Conservation (phyloP, 2,888 invertebrate genomes). For the Labia minor region DNA sequence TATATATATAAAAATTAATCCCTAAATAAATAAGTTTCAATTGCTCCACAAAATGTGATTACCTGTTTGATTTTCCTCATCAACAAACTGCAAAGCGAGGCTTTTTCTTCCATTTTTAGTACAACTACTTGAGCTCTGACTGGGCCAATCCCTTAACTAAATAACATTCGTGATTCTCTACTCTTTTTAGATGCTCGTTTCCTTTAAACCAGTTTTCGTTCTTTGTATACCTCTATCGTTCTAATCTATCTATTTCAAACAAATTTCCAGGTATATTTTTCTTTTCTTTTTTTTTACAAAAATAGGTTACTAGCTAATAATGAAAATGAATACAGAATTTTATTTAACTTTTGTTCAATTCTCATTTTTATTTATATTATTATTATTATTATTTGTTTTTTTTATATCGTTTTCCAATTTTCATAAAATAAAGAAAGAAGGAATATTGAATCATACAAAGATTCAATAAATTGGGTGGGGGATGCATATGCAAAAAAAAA, state of each 20-base stretch:
- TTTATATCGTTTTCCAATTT: no score
- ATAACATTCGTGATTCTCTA: background rate
- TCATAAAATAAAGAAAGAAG: no score
- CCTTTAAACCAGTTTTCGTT: background rate
- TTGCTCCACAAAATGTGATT: background rate
- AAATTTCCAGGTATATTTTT: background rate
- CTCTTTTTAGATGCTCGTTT: background rate
- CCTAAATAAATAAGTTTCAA: background rate
- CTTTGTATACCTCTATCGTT: background rate
- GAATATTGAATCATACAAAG: no score
- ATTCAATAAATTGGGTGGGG: no score
- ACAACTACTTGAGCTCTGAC: background rate
- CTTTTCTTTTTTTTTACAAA: background rate
- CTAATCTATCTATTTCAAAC: background rate
- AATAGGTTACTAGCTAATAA: no score
- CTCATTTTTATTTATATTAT: no score
- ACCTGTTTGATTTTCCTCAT: slow-evolving; percentile 1
- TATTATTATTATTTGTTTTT: no score
- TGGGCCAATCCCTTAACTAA: background rate
- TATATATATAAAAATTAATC: no score
- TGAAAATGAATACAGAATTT: no score
- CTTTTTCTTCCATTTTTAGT: background rate
- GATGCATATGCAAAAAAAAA: no score
- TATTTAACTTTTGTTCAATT: no score
- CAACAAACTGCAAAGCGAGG: background rate